phyloP scores from a whole-genome alignment of 2,797 vertebrate species.

The Falco novaeseelandiae region DNA sequence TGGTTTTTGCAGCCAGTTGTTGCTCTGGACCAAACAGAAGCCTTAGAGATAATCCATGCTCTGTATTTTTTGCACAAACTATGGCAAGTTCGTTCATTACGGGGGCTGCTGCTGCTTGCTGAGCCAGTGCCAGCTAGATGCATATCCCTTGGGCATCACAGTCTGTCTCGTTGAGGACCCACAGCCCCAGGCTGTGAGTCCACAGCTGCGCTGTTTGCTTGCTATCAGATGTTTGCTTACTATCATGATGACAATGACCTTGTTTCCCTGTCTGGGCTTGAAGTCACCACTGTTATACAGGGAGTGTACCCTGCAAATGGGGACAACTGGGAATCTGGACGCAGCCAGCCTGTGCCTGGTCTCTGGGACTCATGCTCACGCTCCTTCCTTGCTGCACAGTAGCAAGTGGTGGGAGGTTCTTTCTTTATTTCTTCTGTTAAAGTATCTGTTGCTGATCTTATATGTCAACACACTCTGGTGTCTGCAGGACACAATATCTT shows the following conservation, averaged over 20 bases:
- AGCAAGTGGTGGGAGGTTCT: not conserved
- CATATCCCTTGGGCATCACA: not conserved
- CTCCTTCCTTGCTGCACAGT: not conserved
- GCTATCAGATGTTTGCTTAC: not conserved
- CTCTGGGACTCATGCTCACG: rapidly evolving
- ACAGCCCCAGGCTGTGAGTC: not conserved
- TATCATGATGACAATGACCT: not conserved
- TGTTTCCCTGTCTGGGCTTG: not conserved
- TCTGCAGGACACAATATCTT: not conserved
- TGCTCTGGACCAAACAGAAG: not conserved
- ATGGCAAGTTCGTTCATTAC: not conserved
- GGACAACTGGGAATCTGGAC: not conserved
- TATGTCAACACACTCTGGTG: not conserved
- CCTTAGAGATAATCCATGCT: not conserved
- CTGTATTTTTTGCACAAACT: not conserved
- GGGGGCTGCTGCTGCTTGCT: not conserved
- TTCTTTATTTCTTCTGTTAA: not conserved
- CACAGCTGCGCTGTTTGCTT: not conserved
- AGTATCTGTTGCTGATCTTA: not conserved
- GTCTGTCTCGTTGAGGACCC: not conserved
- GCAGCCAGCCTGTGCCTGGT: not conserved
- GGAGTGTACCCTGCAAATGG: not conserved
- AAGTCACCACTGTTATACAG: rapidly evolving
- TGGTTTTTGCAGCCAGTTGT: not conserved
- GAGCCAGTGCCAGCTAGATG: not conserved